These are phyloP conservation scores for Troilus luridus DNA, from an alignment of 2,888 invertebrate genomes.

Conservation along the genomic window DNA sequence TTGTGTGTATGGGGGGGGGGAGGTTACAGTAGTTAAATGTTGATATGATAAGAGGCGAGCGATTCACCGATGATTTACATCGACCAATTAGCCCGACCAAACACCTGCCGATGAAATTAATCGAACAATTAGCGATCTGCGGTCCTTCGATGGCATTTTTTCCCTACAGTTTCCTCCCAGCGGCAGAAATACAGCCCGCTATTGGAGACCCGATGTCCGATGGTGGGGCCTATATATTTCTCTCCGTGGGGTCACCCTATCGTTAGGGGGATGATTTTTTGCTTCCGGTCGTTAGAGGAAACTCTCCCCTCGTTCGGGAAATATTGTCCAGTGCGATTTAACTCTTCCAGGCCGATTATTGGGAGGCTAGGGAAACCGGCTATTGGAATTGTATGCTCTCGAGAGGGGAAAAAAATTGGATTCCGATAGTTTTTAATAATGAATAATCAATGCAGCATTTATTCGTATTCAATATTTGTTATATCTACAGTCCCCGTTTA, in stretches of 20 bases:
- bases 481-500: too few species aligned
- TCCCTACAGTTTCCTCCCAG: not conserved
- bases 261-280: not conserved
- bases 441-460: too few species aligned
- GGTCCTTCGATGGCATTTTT: not conserved
- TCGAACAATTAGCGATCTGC: not conserved
- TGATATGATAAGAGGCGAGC: not conserved
- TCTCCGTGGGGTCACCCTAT: not conserved
- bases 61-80: not conserved
- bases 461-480: too few species aligned
- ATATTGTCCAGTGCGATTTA: not conserved
- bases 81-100: not conserved
- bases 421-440: not conserved
- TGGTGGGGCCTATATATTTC: not conserved
- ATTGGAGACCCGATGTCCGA: not conserved
- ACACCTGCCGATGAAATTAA: not conserved
- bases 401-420: not conserved
- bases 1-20: not conserved
- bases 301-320: not conserved
- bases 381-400: not conserved
- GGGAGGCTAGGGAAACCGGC: not conserved
- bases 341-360: not conserved
- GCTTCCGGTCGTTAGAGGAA: constrained; percentile 2
- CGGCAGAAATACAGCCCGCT: not conserved
- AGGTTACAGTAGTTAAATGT: not conserved